Conservation (phyloP, 2,888 invertebrate genomes). For the Cacoxenus indagator region DNA sequence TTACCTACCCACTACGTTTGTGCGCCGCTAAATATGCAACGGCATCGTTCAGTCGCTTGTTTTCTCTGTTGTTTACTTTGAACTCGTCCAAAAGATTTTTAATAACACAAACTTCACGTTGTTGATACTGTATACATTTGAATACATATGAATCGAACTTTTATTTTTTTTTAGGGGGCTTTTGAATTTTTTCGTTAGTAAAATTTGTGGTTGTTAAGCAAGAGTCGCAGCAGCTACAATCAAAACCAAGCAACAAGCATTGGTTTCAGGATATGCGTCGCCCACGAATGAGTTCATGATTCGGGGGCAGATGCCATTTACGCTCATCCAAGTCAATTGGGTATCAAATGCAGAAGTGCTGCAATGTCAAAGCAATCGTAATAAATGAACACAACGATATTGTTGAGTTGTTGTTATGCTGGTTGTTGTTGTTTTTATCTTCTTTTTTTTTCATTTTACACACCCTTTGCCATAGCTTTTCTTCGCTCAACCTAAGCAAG, state of each 20-base stretch:
- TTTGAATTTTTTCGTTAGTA: too few species aligned
- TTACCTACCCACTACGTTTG: background rate
- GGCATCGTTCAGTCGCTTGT: background rate
- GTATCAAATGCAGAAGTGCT: background rate
- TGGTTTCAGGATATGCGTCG: too few species aligned
- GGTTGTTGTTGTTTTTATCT: background rate
- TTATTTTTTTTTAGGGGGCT: background rate
- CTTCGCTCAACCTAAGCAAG: background rate
- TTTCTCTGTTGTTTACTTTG: background rate
- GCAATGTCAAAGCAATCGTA: slow-evolving; percentile 54
- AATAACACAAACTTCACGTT: background rate
- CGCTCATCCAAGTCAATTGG: background rate
- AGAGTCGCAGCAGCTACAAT: too few species aligned
- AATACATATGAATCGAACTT: background rate
- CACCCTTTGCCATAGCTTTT: background rate
- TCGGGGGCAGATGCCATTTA: too few species aligned
- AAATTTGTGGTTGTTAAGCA: too few species aligned
- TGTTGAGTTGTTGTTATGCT: background rate
- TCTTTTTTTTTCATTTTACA: background rate
- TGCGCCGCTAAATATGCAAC: slow-evolving; percentile 12
- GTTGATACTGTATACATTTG: slow-evolving; percentile 11
- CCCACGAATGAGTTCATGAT: too few species aligned
- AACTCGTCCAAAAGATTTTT: slow-evolving; percentile 5
- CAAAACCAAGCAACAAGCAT: too few species aligned
- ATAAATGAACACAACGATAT: slow-evolving; percentile 55